A percentile compares a stretch with the other conserved stretches of the same genome.
These are phyloP conservation scores for Pycnonotus jocosus DNA, from an alignment of 2,113 vertebrate species.

Conservation along the genomic window DNA sequence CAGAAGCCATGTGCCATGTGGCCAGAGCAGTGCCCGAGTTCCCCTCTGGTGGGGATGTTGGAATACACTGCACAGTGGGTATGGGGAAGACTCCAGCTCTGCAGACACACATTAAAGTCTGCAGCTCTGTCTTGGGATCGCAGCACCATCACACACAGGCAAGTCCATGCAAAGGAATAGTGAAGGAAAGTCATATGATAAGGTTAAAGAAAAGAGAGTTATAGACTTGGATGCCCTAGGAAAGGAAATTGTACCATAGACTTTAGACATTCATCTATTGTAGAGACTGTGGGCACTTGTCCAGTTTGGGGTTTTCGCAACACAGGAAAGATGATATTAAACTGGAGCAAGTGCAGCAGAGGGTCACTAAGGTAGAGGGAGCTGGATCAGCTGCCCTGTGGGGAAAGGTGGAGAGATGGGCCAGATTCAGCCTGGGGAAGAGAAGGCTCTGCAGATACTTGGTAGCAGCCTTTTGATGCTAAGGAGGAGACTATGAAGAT, in stretches of 20 bases:
- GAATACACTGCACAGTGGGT: neutral
- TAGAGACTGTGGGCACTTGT: rapidly evolving
- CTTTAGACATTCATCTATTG: neutral
- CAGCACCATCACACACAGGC: neutral
- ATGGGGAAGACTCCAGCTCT: neutral
- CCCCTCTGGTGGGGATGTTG: rapidly evolving
- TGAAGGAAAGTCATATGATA: neutral
- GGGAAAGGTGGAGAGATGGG: neutral
- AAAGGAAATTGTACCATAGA: neutral
- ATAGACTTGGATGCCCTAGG: neutral
- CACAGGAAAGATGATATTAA: neutral
- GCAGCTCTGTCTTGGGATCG: neutral
- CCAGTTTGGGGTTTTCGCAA: neutral
- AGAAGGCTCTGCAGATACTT: neutral
- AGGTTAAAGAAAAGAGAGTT: neutral
- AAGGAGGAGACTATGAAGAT: neutral
- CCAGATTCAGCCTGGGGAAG: neutral
- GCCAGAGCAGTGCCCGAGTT: rapidly evolving
- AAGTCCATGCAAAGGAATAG: neutral
- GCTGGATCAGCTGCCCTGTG: neutral
- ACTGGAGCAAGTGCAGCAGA: neutral
- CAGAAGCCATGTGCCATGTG: neutral
- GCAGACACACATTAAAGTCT: neutral
- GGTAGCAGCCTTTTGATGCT: neutral
- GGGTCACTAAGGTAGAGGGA: neutral